Conservation (phyloP, 1,140 invertebrate species). For the Dryas iulia region DNA sequence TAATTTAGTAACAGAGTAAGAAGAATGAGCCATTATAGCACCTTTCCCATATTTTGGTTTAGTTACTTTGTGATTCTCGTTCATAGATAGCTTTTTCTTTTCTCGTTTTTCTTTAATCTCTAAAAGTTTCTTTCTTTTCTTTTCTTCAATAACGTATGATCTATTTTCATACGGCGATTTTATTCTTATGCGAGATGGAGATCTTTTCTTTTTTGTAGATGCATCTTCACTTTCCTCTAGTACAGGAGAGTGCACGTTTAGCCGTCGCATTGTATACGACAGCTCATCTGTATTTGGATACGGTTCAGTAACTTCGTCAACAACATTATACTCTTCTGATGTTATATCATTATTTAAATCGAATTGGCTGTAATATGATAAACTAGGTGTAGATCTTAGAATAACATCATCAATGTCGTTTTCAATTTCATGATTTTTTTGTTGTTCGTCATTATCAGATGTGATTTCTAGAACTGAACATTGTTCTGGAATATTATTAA, state of each 20-base stretch:
- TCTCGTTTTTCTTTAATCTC: constrained; percentile 66
- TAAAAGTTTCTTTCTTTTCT: constrained; percentile 59
- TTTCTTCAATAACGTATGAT: constrained; percentile 60
- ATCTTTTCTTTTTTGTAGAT: constrained; percentile 46
- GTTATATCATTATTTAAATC: background rate
- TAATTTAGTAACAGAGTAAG: constrained; percentile 66
- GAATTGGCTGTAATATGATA: background rate
- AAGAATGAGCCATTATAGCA: constrained; percentile 49
- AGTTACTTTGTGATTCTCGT: constrained; percentile 52
- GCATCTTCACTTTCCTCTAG: constrained; percentile 54
- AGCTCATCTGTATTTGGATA: constrained; percentile 42
- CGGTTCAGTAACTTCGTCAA: background rate
- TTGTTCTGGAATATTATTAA: background rate
- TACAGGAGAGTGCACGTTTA: constrained; percentile 49
- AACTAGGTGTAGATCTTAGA: background rate
- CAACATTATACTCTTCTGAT: background rate
- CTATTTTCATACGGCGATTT: constrained; percentile 73
- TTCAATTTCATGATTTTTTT: background rate
- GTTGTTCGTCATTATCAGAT: background rate
- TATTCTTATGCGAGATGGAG: constrained; percentile 52
- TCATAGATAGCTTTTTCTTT: constrained; percentile 54
- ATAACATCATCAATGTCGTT: background rate
- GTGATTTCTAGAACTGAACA: background rate
- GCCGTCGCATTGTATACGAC: constrained; percentile 41
- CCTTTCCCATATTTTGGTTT: constrained; percentile 56